Conservation (phyloP, 1,140 invertebrate genomes). For the Dendrolimus punctatus region DNA sequence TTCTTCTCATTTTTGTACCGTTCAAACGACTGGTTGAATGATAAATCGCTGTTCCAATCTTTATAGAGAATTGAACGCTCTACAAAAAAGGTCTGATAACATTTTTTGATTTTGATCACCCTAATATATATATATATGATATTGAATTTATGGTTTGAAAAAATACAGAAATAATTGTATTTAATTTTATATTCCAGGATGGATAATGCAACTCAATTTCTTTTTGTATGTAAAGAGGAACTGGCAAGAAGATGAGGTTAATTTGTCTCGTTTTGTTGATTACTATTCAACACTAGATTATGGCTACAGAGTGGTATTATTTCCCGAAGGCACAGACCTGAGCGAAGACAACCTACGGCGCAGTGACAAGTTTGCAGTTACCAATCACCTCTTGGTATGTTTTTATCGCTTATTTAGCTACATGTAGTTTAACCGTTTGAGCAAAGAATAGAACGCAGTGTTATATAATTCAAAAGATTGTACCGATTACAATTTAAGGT, state of each 20-base stretch:
- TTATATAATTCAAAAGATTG: too few species aligned
- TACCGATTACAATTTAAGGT: too few species aligned
- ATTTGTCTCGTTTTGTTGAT: constrained; percentile 79
- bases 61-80: too few species aligned
- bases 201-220: constrained; percentile 91
- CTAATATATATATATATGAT: background rate
- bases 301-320: constrained; percentile 82
- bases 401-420: background rate
- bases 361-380: constrained; percentile 82
- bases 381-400: constrained; percentile 75
- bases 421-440: too few species aligned
- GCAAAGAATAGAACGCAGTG: too few species aligned
- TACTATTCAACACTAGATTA: constrained; percentile 80
- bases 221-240: constrained; percentile 88
- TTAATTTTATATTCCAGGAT: constrained; percentile 72
- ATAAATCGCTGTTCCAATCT: too few species aligned
- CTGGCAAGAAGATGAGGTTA: constrained; percentile 83
- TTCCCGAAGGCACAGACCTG: constrained; percentile 92
- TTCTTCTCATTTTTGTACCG: too few species aligned
- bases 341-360: constrained; percentile 79
- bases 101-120: too few species aligned
- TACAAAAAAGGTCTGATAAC: too few species aligned
- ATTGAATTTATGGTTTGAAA: too few species aligned
- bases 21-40: too few species aligned
- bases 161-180: too few species aligned